Conservation (phyloP, 2,113 vertebrate genomes). For the Engraulis encrasicolus region DNA sequence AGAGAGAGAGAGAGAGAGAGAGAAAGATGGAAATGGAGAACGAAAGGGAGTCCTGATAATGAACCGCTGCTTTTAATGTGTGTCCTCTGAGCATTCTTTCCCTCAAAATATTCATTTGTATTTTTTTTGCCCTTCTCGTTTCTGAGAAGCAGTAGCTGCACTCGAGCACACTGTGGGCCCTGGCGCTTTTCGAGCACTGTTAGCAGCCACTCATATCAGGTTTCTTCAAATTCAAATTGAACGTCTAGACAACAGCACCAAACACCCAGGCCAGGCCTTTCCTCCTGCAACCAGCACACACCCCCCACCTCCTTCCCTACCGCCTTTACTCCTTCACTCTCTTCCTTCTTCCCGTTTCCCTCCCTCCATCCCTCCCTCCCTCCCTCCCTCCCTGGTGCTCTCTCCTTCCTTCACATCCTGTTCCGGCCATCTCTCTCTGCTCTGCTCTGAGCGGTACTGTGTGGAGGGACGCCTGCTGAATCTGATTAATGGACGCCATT, state of each 20-base stretch:
- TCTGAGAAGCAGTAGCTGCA: not conserved
- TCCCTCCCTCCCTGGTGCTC: constrained; percentile 17
- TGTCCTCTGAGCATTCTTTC: not conserved
- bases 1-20: too few relatives aligned
- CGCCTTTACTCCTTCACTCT: too few relatives aligned
- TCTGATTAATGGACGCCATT: constrained; percentile 30
- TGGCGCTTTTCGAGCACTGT: not conserved
- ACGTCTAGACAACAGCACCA: constrained; percentile 31
- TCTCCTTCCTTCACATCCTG: constrained; percentile 57
- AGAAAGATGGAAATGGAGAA: too few relatives aligned
- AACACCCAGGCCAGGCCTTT: not conserved
- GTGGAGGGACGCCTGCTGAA: constrained; percentile 27
- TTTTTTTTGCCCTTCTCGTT: not conserved
- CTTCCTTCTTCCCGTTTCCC: too few relatives aligned
- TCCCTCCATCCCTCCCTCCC: not conserved
- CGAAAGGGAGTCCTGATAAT: too few relatives aligned
- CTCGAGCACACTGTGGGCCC: not conserved
- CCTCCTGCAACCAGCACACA: too few relatives aligned
- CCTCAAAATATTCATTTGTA: not conserved
- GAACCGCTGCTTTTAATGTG: not conserved
- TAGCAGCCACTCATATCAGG: not conserved
- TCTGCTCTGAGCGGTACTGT: not conserved
- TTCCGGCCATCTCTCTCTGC: constrained; percentile 41
- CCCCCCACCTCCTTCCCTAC: too few relatives aligned
- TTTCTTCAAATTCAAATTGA: constrained; percentile 18